Percentiles rank a stretch among this genome's conserved stretches.
Conservation (phyloP, 2,888 invertebrate species). For the Abrostola triplasia region DNA sequence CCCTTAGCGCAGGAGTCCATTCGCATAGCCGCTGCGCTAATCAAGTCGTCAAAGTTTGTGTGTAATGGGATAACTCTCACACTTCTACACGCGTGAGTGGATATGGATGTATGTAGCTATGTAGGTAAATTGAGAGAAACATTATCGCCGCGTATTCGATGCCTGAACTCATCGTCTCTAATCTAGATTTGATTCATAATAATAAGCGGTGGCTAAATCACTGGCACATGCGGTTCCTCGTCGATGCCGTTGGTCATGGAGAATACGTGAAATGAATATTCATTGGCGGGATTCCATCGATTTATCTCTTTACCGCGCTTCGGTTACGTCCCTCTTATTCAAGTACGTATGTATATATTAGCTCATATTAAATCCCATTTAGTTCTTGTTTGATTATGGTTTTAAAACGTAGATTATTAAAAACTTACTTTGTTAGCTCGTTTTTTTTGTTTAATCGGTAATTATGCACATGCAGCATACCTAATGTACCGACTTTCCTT, state of each 20-base stretch:
- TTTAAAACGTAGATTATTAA: too few relatives aligned
- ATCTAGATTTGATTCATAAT: conserved; percentile 43
- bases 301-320: conserved; percentile 38
- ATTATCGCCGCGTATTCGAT: neutral
- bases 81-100: too few relatives aligned
- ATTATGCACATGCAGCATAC: too few relatives aligned
- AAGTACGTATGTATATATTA: conserved; percentile 5
- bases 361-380: conserved; percentile 7
- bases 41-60: too few relatives aligned
- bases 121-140: too few relatives aligned
- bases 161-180: conserved; percentile 20
- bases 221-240: conserved; percentile 36
- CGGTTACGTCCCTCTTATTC: conserved; percentile 8
- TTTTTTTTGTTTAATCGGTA: too few relatives aligned
- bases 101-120: too few relatives aligned
- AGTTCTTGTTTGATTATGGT: neutral
- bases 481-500: too few relatives aligned
- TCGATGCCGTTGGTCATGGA: conserved; percentile 40
- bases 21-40: too few relatives aligned
- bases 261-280: conserved; percentile 63
- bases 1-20: too few relatives aligned
- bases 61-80: too few relatives aligned
- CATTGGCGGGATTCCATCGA: conserved; percentile 52
- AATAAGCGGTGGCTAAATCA: conserved; percentile 33
- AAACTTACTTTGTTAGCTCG: too few relatives aligned